Conservation (phyloP, 2,113 vertebrate genomes). For the Rhynchomys soricoides region DNA sequence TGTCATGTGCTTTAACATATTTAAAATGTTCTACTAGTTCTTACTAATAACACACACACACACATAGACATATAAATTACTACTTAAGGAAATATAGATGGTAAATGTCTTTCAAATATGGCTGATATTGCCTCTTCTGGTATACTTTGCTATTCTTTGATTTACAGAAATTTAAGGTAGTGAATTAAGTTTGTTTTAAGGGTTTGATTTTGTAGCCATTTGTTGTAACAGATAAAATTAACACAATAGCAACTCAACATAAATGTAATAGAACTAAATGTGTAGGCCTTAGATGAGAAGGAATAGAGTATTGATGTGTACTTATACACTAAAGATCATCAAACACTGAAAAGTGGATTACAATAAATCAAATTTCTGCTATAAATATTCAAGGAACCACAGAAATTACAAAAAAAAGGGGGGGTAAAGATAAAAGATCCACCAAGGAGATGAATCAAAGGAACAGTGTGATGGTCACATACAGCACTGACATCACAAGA, state of each 20-base stretch:
- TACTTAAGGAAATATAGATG: too few relatives aligned
- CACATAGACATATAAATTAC: too few relatives aligned
- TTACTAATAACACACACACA: too few relatives aligned
- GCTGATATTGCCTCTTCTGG: background rate
- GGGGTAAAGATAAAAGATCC: background rate
- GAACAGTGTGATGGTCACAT: background rate
- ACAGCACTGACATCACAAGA: background rate
- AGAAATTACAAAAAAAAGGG: background rate
- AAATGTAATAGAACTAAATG: background rate
- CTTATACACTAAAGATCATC: background rate
- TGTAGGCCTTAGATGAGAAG: background rate
- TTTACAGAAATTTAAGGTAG: background rate
- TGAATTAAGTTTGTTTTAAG: background rate
- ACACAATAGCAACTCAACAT: background rate
- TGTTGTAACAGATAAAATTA: background rate
- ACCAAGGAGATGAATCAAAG: background rate
- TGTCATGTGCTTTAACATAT: background rate
- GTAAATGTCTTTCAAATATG: background rate
- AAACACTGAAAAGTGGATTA: background rate
- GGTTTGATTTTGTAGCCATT: background rate
- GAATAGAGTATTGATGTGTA: background rate
- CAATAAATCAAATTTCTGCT: background rate
- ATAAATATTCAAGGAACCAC: background rate
- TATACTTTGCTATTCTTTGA: background rate
- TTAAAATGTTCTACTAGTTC: background rate